These are phyloP conservation scores for Drosophila birchii DNA, from an alignment of 2,888 invertebrate species.

Conservation along the genomic window DNA sequence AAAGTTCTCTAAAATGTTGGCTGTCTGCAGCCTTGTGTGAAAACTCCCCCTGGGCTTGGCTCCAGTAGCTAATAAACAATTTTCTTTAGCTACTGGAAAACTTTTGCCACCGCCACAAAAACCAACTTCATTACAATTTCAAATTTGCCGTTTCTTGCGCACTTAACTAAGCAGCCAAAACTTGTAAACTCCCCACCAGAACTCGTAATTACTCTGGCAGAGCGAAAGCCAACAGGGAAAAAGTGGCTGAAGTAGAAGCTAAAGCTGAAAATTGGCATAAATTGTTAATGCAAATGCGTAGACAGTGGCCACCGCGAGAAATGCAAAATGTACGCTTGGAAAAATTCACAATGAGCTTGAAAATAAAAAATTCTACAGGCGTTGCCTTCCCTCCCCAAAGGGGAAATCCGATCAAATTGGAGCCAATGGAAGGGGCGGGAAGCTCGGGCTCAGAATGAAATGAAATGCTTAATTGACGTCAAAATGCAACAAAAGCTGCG, in stretches of 20 bases:
- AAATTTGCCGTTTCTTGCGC: conserved; percentile 65
- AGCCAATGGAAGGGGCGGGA: not conserved
- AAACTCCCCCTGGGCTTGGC: not conserved
- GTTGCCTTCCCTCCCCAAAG: conserved; percentile 5
- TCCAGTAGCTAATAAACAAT: conserved; percentile 60
- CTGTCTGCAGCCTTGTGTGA: conserved; percentile 12
- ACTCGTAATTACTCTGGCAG: conserved; percentile 56
- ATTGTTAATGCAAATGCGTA: conserved; percentile 66
- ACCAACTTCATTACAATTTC: conserved; percentile 71
- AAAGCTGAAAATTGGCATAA: conserved; percentile 59
- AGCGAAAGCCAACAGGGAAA: conserved; percentile 28
- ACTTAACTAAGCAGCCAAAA: conserved; percentile 49
- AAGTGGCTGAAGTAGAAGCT: conserved; percentile 2
- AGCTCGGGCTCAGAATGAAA: conserved; percentile 28
- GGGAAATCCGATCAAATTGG: conserved; percentile 16
- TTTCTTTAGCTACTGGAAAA: conserved; percentile 46
- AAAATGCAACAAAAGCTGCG: conserved; percentile 48
- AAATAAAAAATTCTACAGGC: conserved; percentile 36
- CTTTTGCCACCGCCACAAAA: conserved; percentile 27
- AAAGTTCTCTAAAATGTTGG: conserved; percentile 2
- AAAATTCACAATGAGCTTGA: conserved; percentile 22
- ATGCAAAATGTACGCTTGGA: conserved; percentile 23
- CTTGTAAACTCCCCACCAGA: conserved; percentile 34
- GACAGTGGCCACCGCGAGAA: conserved; percentile 7
- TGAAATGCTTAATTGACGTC: conserved; percentile 53